These are phyloP conservation scores for Patella depressa DNA, from an alignment of 2,888 invertebrate genomes.

Conservation along the genomic window DNA sequence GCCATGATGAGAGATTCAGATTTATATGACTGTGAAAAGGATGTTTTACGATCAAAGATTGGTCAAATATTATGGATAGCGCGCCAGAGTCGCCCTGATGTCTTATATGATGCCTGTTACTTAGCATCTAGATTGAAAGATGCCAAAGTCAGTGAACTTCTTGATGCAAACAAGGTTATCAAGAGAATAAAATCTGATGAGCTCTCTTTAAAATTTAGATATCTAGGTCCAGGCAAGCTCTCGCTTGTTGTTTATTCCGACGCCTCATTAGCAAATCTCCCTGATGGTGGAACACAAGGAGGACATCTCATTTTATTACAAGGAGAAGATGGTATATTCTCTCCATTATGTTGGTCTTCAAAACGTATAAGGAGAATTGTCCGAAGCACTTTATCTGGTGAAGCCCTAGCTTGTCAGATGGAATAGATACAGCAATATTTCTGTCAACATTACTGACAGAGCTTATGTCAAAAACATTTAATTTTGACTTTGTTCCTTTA, in stretches of 20 bases:
- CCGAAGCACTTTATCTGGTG: background rate
- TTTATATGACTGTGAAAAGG: conserved; percentile 1
- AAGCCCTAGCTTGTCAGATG: conserved; percentile 3
- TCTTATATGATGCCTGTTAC: background rate
- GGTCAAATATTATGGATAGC: conserved; percentile 15
- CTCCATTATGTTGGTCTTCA: conserved; percentile 3
- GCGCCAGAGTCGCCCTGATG: background rate
- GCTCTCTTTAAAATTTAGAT: background rate
- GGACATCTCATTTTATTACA: background rate
- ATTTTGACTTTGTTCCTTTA: background rate
- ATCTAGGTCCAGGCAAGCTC: background rate
- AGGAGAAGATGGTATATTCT: background rate
- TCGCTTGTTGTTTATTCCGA: background rate
- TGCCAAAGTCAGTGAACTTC: conserved; percentile 6
- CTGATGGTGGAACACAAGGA: background rate
- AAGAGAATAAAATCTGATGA: conserved; percentile 18
- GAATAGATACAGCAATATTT: conserved; percentile 1
- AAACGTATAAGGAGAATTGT: conserved; percentile 1
- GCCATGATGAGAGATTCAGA: background rate
- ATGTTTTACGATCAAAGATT: conserved; percentile 10
- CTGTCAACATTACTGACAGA: background rate
- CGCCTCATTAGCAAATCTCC: background rate
- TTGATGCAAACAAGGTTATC: conserved; percentile 20
- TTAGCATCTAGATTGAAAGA: background rate
- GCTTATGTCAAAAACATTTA: background rate